Percentiles rank a stretch among this genome's conserved stretches.
These are phyloP conservation scores for Ecliptopera silaceata DNA, from an alignment of 2,888 invertebrate genomes.

Conservation along the genomic window DNA sequence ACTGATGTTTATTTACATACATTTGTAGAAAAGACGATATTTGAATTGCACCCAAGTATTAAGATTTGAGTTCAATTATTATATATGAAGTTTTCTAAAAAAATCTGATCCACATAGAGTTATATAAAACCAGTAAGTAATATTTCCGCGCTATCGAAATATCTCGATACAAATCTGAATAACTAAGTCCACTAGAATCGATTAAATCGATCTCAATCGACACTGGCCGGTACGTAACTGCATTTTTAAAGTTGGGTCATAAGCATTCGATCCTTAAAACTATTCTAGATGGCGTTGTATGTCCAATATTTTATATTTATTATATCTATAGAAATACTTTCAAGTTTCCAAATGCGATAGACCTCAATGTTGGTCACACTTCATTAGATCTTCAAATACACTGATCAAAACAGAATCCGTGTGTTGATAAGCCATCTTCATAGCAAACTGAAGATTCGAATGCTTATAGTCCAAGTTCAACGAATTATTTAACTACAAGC, in stretches of 20 bases:
- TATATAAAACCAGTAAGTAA: slow-evolving; percentile 37
- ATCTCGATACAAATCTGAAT: slow-evolving; percentile 39
- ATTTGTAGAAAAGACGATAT: not conserved
- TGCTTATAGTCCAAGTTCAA: slow-evolving; percentile 1
- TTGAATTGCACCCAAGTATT: slow-evolving; percentile 3
- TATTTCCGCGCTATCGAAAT: slow-evolving; percentile 39
- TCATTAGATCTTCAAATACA: not conserved
- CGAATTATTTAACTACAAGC: slow-evolving; percentile 18
- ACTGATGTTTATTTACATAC: not conserved
- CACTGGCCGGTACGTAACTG: slow-evolving; percentile 39
- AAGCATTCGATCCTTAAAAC: slow-evolving; percentile 1
- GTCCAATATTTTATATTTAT: no score
- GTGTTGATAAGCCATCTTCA: not conserved
- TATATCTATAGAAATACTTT: no score
- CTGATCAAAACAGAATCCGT: not conserved
- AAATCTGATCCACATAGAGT: not conserved
- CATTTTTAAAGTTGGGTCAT: slow-evolving; percentile 22
- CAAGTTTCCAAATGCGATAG: not conserved
- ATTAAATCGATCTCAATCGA: slow-evolving; percentile 35
- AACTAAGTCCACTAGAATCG: slow-evolving; percentile 29
- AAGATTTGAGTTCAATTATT: slow-evolving; percentile 9
- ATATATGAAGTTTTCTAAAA: not conserved
- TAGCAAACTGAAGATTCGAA: not conserved
- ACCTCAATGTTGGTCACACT: no score
- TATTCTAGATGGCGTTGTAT: no score